Evolutionary conservation across 2,888 invertebrate species (phyloP), one percentile per base, ranked within the genome.

Genomic region (Perdita meconis): DNA sequence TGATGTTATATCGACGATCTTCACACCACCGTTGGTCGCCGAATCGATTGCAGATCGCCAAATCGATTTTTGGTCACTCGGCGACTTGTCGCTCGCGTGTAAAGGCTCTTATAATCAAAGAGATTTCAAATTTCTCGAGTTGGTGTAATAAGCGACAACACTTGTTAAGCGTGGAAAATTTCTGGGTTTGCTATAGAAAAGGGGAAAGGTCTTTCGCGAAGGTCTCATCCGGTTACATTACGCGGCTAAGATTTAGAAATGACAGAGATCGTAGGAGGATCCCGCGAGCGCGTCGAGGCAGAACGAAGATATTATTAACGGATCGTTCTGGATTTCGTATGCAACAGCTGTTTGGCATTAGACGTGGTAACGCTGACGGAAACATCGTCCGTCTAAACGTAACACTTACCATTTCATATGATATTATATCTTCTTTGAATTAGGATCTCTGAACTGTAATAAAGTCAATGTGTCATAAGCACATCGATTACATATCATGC

Each of bases 241-340:
- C 12, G 3, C n/a, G 10, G 12, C 24, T 50, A 47, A 16, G 44
- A 30, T 13, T 61, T 53, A n/a, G 44, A 65, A 47, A 36, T 36
- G 16, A 16, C 44, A 50, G 61, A 53, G 57, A 76, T 70, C 6
- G 57, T 66, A 64, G 53, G 55, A 51, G 44, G 63, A 19, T 44
- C 22, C 40, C 16, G 56, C n/a, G 47, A 51, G 36, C 47, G 53
- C 19, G 67, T 56, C 69, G 59, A 22, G 51, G 73, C 42, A 69
- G 67, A 83, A 71, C 66, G 67, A 70, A 67, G 64, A 76, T 83
- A 83, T 86, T 81, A 85, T 85, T 83, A 83, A 71, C 82, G 61
- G 34, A 36, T 51, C 64, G 66, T 68, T 83, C 69, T 68, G 78
- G 75, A 79, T 86, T 66, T 72, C 70, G 60, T 42, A 36, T 44